These are phyloP conservation scores for Lagopus muta DNA, from an alignment of 2,113 vertebrate species.

Conservation along the genomic window DNA sequence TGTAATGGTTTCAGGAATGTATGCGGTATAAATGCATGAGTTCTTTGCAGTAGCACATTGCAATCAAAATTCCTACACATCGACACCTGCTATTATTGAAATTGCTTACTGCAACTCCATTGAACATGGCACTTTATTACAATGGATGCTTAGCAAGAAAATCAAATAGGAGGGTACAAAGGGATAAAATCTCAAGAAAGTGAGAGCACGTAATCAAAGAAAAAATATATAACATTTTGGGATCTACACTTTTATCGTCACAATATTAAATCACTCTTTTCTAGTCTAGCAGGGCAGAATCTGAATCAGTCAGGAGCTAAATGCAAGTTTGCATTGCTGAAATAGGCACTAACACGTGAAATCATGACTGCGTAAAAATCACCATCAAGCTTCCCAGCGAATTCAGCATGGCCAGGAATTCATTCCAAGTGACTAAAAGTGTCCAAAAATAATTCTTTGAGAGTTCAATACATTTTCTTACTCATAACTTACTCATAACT, in stretches of 20 bases:
- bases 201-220: not conserved
- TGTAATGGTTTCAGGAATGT: slow-evolving; percentile 55
- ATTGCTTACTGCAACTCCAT: slow-evolving; percentile 31
- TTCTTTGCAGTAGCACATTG: slow-evolving; percentile 19
- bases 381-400: not conserved
- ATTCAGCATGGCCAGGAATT: not conserved
- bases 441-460: not conserved
- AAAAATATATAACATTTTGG: not conserved
- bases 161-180: slow-evolving; percentile 61
- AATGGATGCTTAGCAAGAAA: slow-evolving; percentile 53
- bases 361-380: not conserved
- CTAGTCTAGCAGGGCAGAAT: not conserved
- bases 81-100: slow-evolving; percentile 59
- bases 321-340: slow-evolving; percentile 36
- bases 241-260: not conserved
- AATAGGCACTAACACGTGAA: not conserved
- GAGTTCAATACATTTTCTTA: not conserved
- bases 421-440: not conserved
- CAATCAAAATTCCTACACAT: slow-evolving; percentile 59
- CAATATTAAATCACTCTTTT: slow-evolving; percentile 36
- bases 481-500: not conserved
- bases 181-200: not conserved
- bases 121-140: slow-evolving; percentile 39
- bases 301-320: not conserved
- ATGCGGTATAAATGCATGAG: slow-evolving; percentile 55